phyloP scores from a whole-genome alignment of 2,113 vertebrate genomes.

The Opisthocomus hoazin region DNA sequence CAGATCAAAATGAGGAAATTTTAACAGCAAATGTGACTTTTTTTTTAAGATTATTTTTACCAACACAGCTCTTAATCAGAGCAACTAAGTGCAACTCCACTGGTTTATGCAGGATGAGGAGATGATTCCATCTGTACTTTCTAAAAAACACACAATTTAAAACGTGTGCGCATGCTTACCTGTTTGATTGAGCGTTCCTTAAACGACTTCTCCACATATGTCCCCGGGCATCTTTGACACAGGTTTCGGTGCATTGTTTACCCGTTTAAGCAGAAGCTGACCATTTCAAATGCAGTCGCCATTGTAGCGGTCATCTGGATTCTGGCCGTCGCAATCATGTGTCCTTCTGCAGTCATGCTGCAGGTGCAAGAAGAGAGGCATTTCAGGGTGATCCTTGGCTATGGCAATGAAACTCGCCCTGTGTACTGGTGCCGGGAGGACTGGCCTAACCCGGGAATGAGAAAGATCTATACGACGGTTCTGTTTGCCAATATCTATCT shows the following conservation, averaged over 20 bases:
- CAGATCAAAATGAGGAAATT: background rate
- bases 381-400: slow-evolving; percentile 76
- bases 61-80: background rate
- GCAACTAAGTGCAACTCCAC: background rate
- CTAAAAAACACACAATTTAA: accelerated
- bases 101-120: background rate
- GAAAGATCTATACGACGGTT: slow-evolving; percentile 88
- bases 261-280: slow-evolving; percentile 90
- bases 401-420: slow-evolving; percentile 73
- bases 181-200: background rate
- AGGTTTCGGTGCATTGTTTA: slow-evolving; percentile 88
- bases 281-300: slow-evolving; percentile 71
- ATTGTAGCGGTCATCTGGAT: slow-evolving; percentile 85
- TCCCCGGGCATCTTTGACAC: background rate
- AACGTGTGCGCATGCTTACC: accelerated
- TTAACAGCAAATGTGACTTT: background rate
- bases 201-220: accelerated
- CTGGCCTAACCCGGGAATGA: slow-evolving; percentile 88
- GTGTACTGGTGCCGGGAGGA: slow-evolving; percentile 90
- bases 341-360: slow-evolving; percentile 88
- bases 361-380: slow-evolving; percentile 82
- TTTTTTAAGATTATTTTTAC: background rate
- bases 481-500: slow-evolving; percentile 91
- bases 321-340: slow-evolving; percentile 86
- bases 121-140: background rate